A percentile compares a stretch with the other conserved stretches of the same genome.
phyloP scores from a whole-genome alignment of 2,797 vertebrate species.

The Enteromius afrohamiltoni region DNA sequence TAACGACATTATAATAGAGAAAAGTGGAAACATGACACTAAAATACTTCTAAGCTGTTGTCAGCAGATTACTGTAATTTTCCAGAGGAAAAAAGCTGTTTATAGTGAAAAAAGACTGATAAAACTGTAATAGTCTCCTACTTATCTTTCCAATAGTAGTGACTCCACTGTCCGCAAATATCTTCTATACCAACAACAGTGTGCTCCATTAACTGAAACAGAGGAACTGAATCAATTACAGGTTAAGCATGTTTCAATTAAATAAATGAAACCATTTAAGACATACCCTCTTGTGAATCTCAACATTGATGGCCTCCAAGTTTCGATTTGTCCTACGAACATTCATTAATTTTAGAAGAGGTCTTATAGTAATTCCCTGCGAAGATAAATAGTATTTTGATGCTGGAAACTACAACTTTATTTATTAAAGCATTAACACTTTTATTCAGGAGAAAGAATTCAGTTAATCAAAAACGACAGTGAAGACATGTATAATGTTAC shows the following conservation, averaged over 20 bases:
- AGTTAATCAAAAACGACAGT: not conserved
- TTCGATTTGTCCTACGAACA: conserved; percentile 90
- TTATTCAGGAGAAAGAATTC: not conserved
- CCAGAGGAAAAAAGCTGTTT: not conserved
- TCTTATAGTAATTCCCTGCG: conserved; percentile 93
- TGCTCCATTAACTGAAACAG: conserved; percentile 90
- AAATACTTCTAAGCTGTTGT: not conserved
- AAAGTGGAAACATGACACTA: not conserved
- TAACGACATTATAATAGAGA: not conserved
- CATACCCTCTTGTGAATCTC: conserved; percentile 93
- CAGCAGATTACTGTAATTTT: not conserved
- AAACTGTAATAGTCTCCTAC: conserved; percentile 75
- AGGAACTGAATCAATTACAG: not conserved
- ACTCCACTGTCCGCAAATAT: conserved; percentile 97
- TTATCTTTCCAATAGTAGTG: conserved; percentile 98
- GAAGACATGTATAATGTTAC: not conserved
- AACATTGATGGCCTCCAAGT: conserved; percentile 88
- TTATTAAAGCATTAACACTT: not conserved
- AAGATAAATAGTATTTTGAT: not conserved
- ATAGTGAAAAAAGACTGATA: too few species aligned
- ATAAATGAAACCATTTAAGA: not conserved
- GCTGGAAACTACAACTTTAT: not conserved
- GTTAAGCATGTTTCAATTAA: not conserved
- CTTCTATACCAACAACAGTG: conserved; percentile 91
- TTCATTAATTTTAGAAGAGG: conserved; percentile 93